Base-by-base conservation (phyloP, 2,797 vertebrate species). In the Echiichthys vipera region DNA sequence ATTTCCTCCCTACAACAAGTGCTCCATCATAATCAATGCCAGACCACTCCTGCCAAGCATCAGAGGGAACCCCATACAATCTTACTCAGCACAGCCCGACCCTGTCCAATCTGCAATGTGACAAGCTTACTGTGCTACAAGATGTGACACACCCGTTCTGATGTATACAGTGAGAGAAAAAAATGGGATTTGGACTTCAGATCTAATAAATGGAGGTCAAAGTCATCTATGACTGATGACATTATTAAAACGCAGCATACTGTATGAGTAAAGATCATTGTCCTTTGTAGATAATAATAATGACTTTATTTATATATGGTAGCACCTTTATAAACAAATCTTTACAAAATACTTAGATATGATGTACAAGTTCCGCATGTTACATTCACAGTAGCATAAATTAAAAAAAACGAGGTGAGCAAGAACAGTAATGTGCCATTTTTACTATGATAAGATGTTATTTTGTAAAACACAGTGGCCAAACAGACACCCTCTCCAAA, bases 1-100 rank as follows among this genome's bases (percentile, higher is more conserved):
- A 58, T 72, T 84, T 83, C 56, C 77, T 74, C 61, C 49, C 68
- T 65, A 55, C 68, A 78, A 78, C 73, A 73, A 69, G 80, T 45
- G 68, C 77, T 82, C 74, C 61, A 85, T 82, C 83, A 83, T 78
- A 80, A 88, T 90, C 85, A 84, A 78, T 72, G 83, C 78, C 78
- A 81, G 73, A 75, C 51, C 65, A 55, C 45, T 85, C 51, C 77
- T 90, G 86, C 78, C 82, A 79, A 79, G 83, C 83, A 84, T 81
- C 77, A 71, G 74, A 84, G 84, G 87, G 66, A 86, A 88, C 69
- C 68, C 81, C 79, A 80, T 68, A 71, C 20, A 37, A 59, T 62
- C 71, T 73, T 65, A 79, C 53, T 84, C 78, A 78, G 84, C 77
- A 69, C 37, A 53, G 70, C 22, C 47, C 8, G 29, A 57, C 46